phyloP scores from a whole-genome alignment of 2,113 vertebrate species.

The Microtus oregoni region DNA sequence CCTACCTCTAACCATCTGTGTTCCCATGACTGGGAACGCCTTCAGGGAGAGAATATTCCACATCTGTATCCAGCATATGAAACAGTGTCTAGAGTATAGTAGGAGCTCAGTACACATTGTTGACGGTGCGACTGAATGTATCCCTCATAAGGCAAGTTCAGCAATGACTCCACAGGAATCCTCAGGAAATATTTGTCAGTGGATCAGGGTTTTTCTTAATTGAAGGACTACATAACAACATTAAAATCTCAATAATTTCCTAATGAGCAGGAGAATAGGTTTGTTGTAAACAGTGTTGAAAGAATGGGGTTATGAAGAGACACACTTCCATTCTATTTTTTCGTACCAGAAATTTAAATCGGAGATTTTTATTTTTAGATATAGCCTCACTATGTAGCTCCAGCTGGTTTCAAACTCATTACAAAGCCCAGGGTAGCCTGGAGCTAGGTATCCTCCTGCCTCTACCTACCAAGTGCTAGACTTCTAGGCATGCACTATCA shows the following conservation, averaged over 20 bases:
- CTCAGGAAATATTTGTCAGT: conserved; percentile 47
- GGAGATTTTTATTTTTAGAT: neutral
- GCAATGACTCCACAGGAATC: neutral
- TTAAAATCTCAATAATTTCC: conserved; percentile 51
- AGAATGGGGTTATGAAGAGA: conserved; percentile 38
- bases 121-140: neutral
- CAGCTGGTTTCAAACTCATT: neutral
- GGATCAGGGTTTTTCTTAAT: conserved; percentile 18
- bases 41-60: conserved; percentile 19
- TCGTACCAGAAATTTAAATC: conserved; percentile 50
- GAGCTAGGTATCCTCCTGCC: neutral
- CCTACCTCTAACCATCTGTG: neutral
- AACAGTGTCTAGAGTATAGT: neutral
- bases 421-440: neutral
- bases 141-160: neutral
- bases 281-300: conserved; percentile 12
- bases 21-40: conserved; percentile 20
- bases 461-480: neutral
- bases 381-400: neutral
- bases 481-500: neutral
- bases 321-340: conserved; percentile 39
- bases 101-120: neutral
- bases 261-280: neutral
- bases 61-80: neutral
- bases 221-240: conserved; percentile 1